A percentile compares a stretch with the other conserved stretches of the same genome.
These are phyloP conservation scores for Aphelinus certus DNA, from an alignment of 1,140 invertebrate genomes.

Conservation along the genomic window DNA sequence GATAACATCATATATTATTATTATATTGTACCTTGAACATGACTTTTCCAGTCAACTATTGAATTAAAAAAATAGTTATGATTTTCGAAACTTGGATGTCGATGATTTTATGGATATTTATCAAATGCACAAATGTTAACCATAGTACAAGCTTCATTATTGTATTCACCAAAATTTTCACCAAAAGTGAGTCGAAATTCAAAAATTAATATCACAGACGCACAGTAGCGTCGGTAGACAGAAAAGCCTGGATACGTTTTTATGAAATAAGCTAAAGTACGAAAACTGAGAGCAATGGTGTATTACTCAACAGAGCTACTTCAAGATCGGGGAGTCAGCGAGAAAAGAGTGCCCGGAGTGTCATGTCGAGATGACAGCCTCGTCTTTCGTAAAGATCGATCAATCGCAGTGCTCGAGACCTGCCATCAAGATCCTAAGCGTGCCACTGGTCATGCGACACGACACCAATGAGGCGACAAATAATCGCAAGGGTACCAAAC, in stretches of 20 bases:
- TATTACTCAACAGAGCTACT: constrained; percentile 59
- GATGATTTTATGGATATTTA: too few species aligned
- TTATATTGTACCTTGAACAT: too few species aligned
- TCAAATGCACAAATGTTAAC: too few species aligned
- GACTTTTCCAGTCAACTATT: too few species aligned
- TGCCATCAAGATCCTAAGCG: constrained; percentile 66
- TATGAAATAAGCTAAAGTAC: constrained; percentile 53
- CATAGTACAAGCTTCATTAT: too few species aligned
- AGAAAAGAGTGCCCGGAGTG: constrained; percentile 58
- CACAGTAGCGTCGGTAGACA: too few species aligned
- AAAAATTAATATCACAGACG: too few species aligned
- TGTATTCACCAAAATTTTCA: too few species aligned
- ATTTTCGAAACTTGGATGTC: too few species aligned
- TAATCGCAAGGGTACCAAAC: constrained; percentile 63
- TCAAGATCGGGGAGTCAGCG: constrained; percentile 55
- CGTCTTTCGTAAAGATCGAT: constrained; percentile 58
- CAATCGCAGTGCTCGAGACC: constrained; percentile 56
- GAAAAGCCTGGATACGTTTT: constrained; percentile 25
- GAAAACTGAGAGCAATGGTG: constrained; percentile 51
- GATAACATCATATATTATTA: too few species aligned
- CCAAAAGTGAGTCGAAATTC: too few species aligned
- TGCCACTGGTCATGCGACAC: constrained; percentile 69
- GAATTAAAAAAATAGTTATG: too few species aligned
- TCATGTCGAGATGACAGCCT: constrained; percentile 46
- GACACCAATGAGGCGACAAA: constrained; percentile 68